phyloP scores from a whole-genome alignment of 2,113 vertebrate genomes.

The Eurypyga helias region DNA sequence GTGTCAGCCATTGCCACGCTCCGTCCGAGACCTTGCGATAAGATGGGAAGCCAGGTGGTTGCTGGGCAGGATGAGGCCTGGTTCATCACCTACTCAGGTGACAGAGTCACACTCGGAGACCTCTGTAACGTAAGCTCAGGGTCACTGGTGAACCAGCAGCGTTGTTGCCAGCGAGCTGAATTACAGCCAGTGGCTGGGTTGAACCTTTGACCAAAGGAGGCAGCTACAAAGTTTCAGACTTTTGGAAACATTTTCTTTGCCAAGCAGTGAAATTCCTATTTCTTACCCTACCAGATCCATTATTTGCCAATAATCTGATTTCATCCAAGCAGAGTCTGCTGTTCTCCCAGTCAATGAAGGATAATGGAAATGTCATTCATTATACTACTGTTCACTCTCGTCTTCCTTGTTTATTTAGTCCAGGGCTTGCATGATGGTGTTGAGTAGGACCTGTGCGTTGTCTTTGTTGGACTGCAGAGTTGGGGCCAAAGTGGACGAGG shows the following conservation, averaged over 20 bases:
- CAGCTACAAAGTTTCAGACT: background rate
- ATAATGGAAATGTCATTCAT: background rate
- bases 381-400: background rate
- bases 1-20: background rate
- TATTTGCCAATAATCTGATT: background rate
- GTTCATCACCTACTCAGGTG: background rate
- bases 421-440: background rate
- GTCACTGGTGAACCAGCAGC: background rate
- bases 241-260: background rate
- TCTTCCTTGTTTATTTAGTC: background rate
- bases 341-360: background rate
- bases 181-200: background rate
- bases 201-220: background rate
- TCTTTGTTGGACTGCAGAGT: background rate
- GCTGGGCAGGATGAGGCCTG: background rate
- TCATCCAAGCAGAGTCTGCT: background rate
- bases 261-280: background rate
- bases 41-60: background rate
- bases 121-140: background rate
- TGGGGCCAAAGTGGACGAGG: background rate
- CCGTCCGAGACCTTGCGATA: background rate
- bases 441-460: rapidly evolving
- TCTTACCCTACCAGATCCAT: background rate
- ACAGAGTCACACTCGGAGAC: background rate
- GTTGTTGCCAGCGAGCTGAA: background rate